Conservation (phyloP, 2,888 invertebrate genomes). For the Heliothis peltigera region DNA sequence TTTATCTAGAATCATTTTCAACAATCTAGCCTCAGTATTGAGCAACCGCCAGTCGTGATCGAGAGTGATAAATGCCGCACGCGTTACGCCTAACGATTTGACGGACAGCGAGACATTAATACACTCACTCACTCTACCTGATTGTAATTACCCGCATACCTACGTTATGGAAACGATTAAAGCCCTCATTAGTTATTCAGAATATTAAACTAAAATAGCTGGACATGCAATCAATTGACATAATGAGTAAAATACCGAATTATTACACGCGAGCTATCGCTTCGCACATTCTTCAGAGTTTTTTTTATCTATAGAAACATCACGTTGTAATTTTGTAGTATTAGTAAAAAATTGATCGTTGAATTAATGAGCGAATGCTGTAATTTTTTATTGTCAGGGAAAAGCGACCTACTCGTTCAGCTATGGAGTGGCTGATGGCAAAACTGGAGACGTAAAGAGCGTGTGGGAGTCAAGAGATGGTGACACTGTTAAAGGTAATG, state of each 20-base stretch:
- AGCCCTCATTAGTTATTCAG: constrained; percentile 80
- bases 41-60: constrained; percentile 62
- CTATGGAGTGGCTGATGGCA: constrained; percentile 90
- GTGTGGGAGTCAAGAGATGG: constrained; percentile 91
- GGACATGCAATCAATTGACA: constrained; percentile 82
- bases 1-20: constrained; percentile 43
- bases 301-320: constrained; percentile 65
- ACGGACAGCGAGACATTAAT: constrained; percentile 72
- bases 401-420: constrained; percentile 90
- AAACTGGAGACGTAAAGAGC: constrained; percentile 90
- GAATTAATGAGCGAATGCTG: constrained; percentile 60
- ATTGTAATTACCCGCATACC: constrained; percentile 76
- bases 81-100: constrained; percentile 70
- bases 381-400: constrained; percentile 80
- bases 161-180: constrained; percentile 82
- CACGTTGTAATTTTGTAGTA: constrained; percentile 69
- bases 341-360: constrained; percentile 64
- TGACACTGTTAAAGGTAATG: constrained; percentile 89
- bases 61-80: constrained; percentile 73
- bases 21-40: constrained; percentile 53
- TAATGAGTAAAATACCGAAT: constrained; percentile 82
- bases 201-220: constrained; percentile 79
- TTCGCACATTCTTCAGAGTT: constrained; percentile 75
- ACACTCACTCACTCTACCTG: constrained; percentile 71
- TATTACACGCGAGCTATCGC: constrained; percentile 81